Base-by-base conservation (phyloP, 2,888 invertebrate species). In the Eueremaeus valkanovi region DNA sequence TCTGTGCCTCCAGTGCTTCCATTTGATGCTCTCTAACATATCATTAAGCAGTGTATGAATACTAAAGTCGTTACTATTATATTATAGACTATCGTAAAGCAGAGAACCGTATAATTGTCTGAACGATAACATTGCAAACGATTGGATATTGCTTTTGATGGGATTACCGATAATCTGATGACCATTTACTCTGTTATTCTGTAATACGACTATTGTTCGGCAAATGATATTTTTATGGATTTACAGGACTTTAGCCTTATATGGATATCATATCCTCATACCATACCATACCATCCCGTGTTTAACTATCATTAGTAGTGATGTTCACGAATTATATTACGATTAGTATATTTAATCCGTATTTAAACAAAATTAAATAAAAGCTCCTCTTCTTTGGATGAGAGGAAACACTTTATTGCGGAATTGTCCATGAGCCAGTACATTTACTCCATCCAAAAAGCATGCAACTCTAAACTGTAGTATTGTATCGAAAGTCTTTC, bases 151-250 rank as follows among this genome's bases (percentile, higher is more conserved):
- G n/a, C 24, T 42, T 45, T 70, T 45, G 70, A 70, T 70, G 70
- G 24, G 70, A 70, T 70, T 42, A 70, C 2, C 9, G 70, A 70
- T 70, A 36, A 70, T 70, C 70, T 70, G 70, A 24, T 45, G 24
- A 45, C 18, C 36, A 70, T 27, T 70, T 24, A 70, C 6, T 42
- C 9, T 16, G 27, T 18, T n/a, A 63, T 63, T 33, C 31, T 63
- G n/a, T n/a, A n/a, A n/a, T 6, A 21, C 33, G 24, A 63, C 36
- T 45, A 70, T 70, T 45, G 70, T 70, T 42, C 5, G 9, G 40
- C 42, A 42, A 70, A 42, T 45, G 42, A 45, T 45, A 70, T 70
- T 70, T 49, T 42, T 21, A 42, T 70, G 70, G 42, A n/a, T n/a
- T n/a, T n/a, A n/a, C n/a, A n/a, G n/a, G n/a, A n/a, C n/a, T n/a